phyloP scores from a whole-genome alignment of 2,888 invertebrate species.

The Drosophila cognata region DNA sequence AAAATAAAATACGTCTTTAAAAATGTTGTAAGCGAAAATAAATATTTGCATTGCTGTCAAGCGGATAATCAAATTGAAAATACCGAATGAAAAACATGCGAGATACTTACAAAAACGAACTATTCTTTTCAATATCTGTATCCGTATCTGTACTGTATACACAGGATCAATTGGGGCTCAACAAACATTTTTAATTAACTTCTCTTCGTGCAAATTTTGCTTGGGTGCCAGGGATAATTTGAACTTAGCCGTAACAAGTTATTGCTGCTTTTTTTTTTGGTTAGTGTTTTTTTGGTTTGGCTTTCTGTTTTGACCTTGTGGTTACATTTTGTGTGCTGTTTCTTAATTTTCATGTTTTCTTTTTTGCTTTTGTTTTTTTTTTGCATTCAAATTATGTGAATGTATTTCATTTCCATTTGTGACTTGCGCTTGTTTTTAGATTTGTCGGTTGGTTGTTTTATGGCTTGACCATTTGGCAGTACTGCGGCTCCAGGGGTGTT shows the following conservation, averaged over 20 bases:
- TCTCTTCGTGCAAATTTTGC: not conserved
- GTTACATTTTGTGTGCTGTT: conserved; percentile 20
- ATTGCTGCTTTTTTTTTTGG: conserved; percentile 24
- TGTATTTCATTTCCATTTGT: conserved; percentile 69
- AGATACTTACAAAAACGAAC: not conserved
- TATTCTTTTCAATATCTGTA: not conserved
- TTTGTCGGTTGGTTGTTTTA: conserved; percentile 46
- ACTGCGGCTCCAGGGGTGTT: conserved; percentile 19
- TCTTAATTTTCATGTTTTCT: conserved; percentile 7
- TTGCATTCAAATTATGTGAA: conserved; percentile 66
- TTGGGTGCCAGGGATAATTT: conserved; percentile 18
- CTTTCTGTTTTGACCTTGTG: conserved; percentile 40
- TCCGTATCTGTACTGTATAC: not conserved
- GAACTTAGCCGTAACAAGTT: conserved; percentile 21
- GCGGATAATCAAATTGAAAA: not conserved
- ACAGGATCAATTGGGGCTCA: not conserved
- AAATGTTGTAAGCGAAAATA: not conserved
- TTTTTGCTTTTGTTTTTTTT: conserved; percentile 1
- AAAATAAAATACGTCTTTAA: not conserved
- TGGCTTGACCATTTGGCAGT: conserved; percentile 66
- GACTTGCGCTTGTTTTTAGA: conserved; percentile 54
- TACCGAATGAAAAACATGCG: not conserved
- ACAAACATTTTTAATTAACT: conserved; percentile 1
- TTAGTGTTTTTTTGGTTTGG: conserved; percentile 1
- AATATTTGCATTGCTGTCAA: not conserved